Conservation (phyloP, 2,797 vertebrate species). For the Xerus rutilus region DNA sequence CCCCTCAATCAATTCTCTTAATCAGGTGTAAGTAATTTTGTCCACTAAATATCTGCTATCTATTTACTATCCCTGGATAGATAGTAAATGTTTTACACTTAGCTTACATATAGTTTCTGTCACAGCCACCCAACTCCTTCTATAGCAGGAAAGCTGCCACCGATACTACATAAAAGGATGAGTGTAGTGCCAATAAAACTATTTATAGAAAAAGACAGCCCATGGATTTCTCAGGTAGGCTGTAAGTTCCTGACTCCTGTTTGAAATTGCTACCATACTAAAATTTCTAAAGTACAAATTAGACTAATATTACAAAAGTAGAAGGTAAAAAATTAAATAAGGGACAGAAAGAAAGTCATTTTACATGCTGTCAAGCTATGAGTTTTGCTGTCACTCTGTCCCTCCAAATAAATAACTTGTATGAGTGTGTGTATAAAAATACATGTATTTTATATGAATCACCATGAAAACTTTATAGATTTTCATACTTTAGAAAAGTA, state of each 20-base stretch:
- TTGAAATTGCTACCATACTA: not conserved
- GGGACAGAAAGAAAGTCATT: not conserved
- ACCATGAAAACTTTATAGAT: not conserved
- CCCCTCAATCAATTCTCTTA: not conserved
- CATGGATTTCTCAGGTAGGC: not conserved
- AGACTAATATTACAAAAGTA: slow-evolving; percentile 2
- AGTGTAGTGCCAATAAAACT: slow-evolving; percentile 22
- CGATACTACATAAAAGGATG: not conserved
- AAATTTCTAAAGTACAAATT: slow-evolving; percentile 8
- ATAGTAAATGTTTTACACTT: not conserved
- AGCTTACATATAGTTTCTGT: not conserved
- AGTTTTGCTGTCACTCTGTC: not conserved
- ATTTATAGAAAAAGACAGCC: not conserved
- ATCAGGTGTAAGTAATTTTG: not conserved
- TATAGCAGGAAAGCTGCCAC: not conserved
- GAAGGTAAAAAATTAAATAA: slow-evolving; percentile 11
- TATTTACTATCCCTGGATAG: not conserved
- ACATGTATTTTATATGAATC: not conserved
- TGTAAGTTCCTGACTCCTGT: not conserved
- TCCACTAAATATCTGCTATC: not conserved
- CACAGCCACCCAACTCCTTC: not conserved
- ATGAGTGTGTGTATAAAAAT: not conserved
- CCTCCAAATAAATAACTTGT: not conserved
- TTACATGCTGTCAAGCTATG: not conserved
- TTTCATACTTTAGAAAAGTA: not conserved